Evolutionary conservation across 2,797 vertebrate species (phyloP), one percentile per base, ranked within the genome.

Genomic region (Pangasius sanitwongsei): DNA sequence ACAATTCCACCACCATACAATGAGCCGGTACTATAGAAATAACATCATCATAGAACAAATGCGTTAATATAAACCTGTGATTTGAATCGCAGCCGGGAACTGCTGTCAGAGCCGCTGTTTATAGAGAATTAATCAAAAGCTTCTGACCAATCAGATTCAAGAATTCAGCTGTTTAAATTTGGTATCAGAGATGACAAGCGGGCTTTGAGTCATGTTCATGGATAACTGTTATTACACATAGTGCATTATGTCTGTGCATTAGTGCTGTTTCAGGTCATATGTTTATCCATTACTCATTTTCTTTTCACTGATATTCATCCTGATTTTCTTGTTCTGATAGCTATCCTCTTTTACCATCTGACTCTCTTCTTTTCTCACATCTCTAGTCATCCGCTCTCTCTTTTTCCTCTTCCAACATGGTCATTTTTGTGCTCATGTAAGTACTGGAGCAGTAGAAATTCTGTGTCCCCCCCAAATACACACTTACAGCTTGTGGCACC

Each of bases 321-420:
- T 87, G 2, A 9, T 44, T 90, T 78, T 15, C 55, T 87, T 74
- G 74, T 61, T 80, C 81, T 65, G 48, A 85, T 70, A 59, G n/a
- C 44, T 88, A 31, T 88, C 13, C 57, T 81, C 74, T 86, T 87
- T 87, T 55, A 48, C 61, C 86, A 89, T 57, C 31, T 80, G 48
- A 95, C 88, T 4, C 74, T 94, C 91, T 91, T 85, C 63, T 93
- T 61, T 67, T 87, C 44, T 83, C n/a, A 85, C 78, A n/a, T 90
- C 87, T 91, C 55, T 94, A 91, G 50, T 90, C 63, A 94, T 94
- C 90, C 93, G 90, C 94, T 94, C 87, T 95, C 95, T 95, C 90
- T 81, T 94, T 94, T 90, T 87, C 94, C 93, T 94, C 92, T 92
- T 92, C 90, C 92, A 93, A 94, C 93, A 90, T 90, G 93, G 89